phyloP scores from a whole-genome alignment of 2,113 vertebrate species.

The Rhineura floridana region DNA sequence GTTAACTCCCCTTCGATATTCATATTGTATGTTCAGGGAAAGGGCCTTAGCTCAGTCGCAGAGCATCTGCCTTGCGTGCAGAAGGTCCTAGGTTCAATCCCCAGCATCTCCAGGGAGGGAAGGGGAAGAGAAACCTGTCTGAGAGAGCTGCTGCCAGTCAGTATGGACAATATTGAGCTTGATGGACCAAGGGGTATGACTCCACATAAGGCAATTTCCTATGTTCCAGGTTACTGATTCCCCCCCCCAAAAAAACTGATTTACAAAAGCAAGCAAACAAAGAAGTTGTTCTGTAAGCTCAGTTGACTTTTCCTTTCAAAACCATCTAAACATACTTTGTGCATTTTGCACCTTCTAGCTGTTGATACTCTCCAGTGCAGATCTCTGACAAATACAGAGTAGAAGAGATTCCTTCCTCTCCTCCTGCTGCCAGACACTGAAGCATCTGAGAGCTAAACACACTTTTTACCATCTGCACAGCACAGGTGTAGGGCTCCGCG shows the following conservation, averaged over 20 bases:
- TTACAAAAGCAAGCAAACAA: neutral
- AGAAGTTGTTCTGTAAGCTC: neutral
- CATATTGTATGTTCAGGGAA: neutral
- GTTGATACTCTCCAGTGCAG: fast-evolving
- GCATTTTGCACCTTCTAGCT: fast-evolving
- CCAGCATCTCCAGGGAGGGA: too few relatives aligned
- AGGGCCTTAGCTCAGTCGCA: too few relatives aligned
- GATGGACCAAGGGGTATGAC: too few relatives aligned
- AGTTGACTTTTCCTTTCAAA: neutral
- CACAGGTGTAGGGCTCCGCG: conserved; percentile 65
- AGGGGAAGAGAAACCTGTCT: too few relatives aligned
- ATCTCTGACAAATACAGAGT: fast-evolving
- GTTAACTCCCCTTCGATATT: neutral
- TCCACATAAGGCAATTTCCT: too few relatives aligned
- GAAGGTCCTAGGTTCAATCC: too few relatives aligned
- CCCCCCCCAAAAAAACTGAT: neutral
- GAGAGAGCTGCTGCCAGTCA: too few relatives aligned
- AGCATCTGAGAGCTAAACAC: conserved; percentile 12
- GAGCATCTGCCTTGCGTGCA: too few relatives aligned
- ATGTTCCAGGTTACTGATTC: neutral
- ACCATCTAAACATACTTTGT: fast-evolving
- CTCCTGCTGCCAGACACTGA: neutral
- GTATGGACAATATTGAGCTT: too few relatives aligned
- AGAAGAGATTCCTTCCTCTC: fast-evolving
- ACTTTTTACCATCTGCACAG: conserved; percentile 60